These are phyloP conservation scores for Ivindomyrus marchei DNA, from an alignment of 2,113 vertebrate species.

Conservation along the genomic window DNA sequence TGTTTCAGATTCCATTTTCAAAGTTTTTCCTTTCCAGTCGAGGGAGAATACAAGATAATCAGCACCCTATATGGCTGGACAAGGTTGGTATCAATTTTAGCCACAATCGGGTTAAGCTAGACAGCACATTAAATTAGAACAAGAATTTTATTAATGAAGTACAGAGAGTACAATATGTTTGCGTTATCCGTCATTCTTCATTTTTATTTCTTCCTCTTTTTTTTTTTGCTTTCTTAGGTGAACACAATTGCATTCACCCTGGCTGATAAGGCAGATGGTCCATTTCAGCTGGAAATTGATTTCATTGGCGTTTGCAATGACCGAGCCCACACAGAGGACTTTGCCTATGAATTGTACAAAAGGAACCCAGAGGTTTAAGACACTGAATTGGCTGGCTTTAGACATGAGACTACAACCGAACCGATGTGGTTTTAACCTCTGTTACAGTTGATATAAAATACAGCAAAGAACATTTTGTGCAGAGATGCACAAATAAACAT, in stretches of 20 bases:
- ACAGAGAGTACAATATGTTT: not conserved
- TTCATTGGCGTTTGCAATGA: slow-evolving; percentile 77
- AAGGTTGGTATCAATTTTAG: slow-evolving; percentile 60
- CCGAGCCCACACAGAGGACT: slow-evolving; percentile 78
- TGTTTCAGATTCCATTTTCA: slow-evolving; percentile 85
- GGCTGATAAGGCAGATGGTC: slow-evolving; percentile 82
- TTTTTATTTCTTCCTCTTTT: not conserved
- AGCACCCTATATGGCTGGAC: slow-evolving; percentile 71
- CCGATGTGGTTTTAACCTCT: not conserved
- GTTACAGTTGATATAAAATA: not conserved
- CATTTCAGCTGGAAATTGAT: slow-evolving; percentile 88
- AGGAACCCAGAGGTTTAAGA: slow-evolving; percentile 54
- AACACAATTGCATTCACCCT: slow-evolving; percentile 82
- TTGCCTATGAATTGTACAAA: slow-evolving; percentile 80
- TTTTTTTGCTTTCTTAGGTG: slow-evolving; percentile 56
- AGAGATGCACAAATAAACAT: not conserved
- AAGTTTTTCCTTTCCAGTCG: slow-evolving; percentile 87
- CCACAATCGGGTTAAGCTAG: not conserved
- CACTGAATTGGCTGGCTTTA: not conserved
- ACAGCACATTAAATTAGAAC: not conserved
- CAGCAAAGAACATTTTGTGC: not conserved
- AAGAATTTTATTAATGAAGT: not conserved
- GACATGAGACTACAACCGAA: not conserved
- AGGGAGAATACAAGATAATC: slow-evolving; percentile 82
- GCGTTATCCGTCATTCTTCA: not conserved